These are phyloP conservation scores for Heliconius charithonia DNA, from an alignment of 2,888 invertebrate genomes.

Conservation along the genomic window DNA sequence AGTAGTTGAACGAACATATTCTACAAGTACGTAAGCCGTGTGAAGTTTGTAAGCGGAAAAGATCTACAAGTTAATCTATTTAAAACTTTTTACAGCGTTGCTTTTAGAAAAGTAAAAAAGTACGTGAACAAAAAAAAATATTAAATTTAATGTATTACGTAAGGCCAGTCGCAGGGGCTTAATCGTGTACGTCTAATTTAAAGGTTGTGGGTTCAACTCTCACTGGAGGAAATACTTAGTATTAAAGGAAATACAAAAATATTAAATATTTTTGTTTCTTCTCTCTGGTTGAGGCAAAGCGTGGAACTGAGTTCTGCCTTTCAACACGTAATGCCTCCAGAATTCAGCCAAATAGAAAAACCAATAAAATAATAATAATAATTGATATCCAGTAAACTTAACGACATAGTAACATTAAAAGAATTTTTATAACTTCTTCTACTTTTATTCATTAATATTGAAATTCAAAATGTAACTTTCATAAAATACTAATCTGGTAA, in stretches of 20 bases:
- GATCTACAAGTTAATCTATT: not conserved
- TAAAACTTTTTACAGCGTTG: not conserved
- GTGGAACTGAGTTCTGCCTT: too few relatives aligned
- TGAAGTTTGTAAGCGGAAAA: not conserved
- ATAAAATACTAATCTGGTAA: not conserved
- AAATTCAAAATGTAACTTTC: not conserved
- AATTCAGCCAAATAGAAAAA: too few relatives aligned
- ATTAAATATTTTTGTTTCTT: too few relatives aligned
- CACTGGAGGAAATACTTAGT: too few relatives aligned
- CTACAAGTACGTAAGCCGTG: not conserved
- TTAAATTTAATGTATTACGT: too few relatives aligned
- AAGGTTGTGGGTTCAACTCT: too few relatives aligned
- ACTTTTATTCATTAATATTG: not conserved
- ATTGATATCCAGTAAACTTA: not conserved
- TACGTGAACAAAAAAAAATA: too few relatives aligned
- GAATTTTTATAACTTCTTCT: not conserved
- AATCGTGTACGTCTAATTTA: too few relatives aligned
- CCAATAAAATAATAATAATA: not conserved
- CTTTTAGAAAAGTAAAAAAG: not conserved
- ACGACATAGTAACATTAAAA: not conserved
- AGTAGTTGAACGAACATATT: conserved; percentile 13
- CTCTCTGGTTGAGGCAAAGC: too few relatives aligned
- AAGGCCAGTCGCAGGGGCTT: too few relatives aligned
- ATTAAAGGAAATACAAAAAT: too few relatives aligned
- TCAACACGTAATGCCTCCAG: too few relatives aligned